Evolutionary conservation across 2,113 vertebrate genomes (phyloP).

Genomic region (Thunnus maccoyii): DNA sequence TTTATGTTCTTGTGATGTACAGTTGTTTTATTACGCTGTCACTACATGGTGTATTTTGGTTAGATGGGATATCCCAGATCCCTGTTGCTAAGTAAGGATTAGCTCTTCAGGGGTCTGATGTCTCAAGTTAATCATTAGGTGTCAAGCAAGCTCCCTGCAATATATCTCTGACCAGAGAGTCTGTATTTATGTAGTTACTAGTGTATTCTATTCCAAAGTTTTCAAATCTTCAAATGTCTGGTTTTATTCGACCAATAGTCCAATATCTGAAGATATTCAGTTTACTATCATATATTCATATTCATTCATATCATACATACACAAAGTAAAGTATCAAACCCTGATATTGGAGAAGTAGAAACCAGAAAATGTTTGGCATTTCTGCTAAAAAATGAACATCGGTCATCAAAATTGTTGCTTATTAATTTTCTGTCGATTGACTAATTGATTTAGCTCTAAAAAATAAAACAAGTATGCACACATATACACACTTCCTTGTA

Average conservation of each 20-base stretch:
- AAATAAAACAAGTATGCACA: neutral
- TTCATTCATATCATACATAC: too few relatives aligned
- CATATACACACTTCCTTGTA: neutral
- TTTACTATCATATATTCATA: too few relatives aligned
- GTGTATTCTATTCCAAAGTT: neutral
- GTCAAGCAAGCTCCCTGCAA: constrained; percentile 5
- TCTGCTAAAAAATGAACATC: too few relatives aligned
- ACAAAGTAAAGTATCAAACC: too few relatives aligned
- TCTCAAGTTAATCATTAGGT: constrained; percentile 34
- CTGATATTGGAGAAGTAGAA: too few relatives aligned
- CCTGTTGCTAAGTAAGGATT: constrained; percentile 40
- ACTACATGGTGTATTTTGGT: constrained; percentile 13
- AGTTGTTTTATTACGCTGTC: constrained; percentile 6
- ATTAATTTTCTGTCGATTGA: too few relatives aligned
- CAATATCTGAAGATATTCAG: too few relatives aligned
- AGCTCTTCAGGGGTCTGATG: constrained; percentile 41
- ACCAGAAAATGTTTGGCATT: too few relatives aligned
- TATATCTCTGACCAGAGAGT: neutral
- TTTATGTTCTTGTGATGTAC: neutral
- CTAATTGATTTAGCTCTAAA: too few relatives aligned
- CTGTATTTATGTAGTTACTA: neutral
- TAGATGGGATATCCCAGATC: constrained; percentile 52
- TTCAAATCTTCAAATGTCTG: neutral
- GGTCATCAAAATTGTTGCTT: too few relatives aligned
- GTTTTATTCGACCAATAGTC: too few relatives aligned